Base-by-base conservation (phyloP, 2,888 invertebrate species). In the Beris morrisii region DNA sequence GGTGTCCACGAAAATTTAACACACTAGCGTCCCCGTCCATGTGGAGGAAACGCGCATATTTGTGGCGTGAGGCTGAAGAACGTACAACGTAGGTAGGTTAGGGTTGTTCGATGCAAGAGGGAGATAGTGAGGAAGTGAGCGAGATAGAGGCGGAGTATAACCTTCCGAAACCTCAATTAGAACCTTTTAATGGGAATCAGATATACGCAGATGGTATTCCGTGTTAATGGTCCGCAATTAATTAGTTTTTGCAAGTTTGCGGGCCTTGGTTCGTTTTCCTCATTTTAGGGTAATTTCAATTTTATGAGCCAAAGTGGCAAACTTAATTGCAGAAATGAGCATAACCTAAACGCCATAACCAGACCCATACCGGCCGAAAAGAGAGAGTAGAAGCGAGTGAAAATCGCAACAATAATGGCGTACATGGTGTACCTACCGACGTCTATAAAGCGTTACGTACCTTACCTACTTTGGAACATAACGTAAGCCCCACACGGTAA, bases 201-300 rank as follows among this genome's bases (percentile, higher is more conserved):
- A 68, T 68, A 68, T 13, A 50, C 68, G 66, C 68, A 68, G 68
- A 66, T 68, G 68, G 68, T 66, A 66, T 68, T 64, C 64, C 63
- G 64, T 68, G 68, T 68, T 68, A 68, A 68, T 68, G 68, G 68
- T 54, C 64, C 64, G 54, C 68, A 68, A 68, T 68, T 68, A 68
- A 68, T 68, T 68, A 68, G 66, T 68, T 68, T 66, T 66, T 68
- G 64, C 66, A 66, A 66, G 64, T 68, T 68, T 52, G 53, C 65
- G 65, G 68, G 45, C 57, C 44, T 32, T 30, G 54, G 28, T 45
- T 30, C 22, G 54, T 48, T 48, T 65, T 65, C 53, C 12, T n/a
- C 11, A 44, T 55, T 55, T 64, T 59, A 56, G 57, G 65, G 68
- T 68, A 65, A 65, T 68, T 68, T 68, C 68, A 65, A 68, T 68